A percentile compares a stretch with the other conserved stretches of the same genome.
phyloP scores from a whole-genome alignment of 2,113 vertebrate species.

The human region GRCh38 chrX:154239001-154239500 shows the following conservation, averaged over 20 bases:
- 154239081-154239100: background rate
- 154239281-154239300: background rate
- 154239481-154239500: background rate
- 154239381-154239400: background rate
- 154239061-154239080: background rate
- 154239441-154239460: background rate
- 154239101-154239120: background rate
- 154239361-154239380: background rate
- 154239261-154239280: background rate
- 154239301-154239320: background rate
- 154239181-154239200: background rate
- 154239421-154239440: background rate
- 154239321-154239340: background rate
- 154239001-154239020: background rate
- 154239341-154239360: background rate
- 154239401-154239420: background rate
- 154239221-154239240: background rate
- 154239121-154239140: background rate
- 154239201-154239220: background rate
- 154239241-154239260: background rate
- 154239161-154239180: background rate
- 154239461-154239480: background rate
- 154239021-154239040: background rate
- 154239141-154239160: background rate
- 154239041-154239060: background rate